Evolutionary conservation across 2,113 vertebrate species (phyloP).

Genomic region (Misgurnus anguillicaudatus): DNA sequence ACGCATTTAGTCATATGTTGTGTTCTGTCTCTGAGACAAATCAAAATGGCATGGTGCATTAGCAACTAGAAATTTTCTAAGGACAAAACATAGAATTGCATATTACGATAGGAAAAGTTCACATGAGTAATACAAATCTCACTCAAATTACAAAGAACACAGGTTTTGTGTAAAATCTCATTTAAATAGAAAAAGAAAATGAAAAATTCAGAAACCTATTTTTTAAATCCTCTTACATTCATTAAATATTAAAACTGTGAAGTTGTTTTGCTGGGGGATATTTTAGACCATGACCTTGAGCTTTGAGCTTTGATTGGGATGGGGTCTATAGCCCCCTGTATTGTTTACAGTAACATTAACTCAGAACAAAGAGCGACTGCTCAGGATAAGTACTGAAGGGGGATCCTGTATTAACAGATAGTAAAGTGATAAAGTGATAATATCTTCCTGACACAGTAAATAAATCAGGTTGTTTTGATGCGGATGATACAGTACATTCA

Average conservation of each 20-base stretch:
- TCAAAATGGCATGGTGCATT: background rate
- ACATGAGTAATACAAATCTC: background rate
- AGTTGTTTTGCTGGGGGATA: constrained; percentile 13
- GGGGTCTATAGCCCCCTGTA: background rate
- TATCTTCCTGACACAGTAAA: background rate
- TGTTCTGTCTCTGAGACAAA: background rate
- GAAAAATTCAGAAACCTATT: background rate
- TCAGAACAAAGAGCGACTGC: background rate
- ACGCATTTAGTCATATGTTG: constrained; percentile 33
- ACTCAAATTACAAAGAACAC: background rate
- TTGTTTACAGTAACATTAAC: constrained; percentile 25
- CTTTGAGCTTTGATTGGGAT: background rate
- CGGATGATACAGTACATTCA: background rate
- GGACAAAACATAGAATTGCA: background rate
- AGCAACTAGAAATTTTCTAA: background rate
- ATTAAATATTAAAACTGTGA: background rate
- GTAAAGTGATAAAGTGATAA: background rate
- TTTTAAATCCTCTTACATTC: background rate
- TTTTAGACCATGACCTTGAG: constrained; percentile 17
- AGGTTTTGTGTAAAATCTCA: too few species aligned
- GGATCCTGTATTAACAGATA: background rate
- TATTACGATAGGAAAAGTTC: background rate
- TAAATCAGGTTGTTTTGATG: background rate
- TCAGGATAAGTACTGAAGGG: background rate
- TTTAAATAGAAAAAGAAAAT: background rate